Conservation (phyloP, 2,888 invertebrate genomes). For the Andrena hattorfiana region DNA sequence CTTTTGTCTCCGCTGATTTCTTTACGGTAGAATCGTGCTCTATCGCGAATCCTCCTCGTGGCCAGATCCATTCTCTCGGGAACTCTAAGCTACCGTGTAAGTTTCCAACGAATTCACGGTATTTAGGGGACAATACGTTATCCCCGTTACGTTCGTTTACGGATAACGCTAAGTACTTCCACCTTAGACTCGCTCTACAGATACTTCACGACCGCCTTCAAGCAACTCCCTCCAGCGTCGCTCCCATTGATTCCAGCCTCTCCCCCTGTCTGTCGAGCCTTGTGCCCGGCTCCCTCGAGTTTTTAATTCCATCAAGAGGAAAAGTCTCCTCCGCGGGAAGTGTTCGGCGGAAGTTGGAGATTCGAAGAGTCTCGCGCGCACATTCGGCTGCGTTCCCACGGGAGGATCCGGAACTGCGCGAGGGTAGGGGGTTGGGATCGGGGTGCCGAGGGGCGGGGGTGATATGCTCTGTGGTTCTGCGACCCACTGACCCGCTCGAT, state of each 20-base stretch:
- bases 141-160: too few species aligned
- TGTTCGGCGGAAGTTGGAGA: slow-evolving; percentile 42
- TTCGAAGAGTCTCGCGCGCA: slow-evolving; percentile 48
- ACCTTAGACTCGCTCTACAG: too few species aligned
- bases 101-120: not conserved
- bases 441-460: slow-evolving; percentile 54
- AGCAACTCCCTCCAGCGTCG: too few species aligned
- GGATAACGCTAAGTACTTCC: too few species aligned
- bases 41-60: slow-evolving; percentile 31
- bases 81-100: not conserved
- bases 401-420: slow-evolving; percentile 83
- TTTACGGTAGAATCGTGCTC: slow-evolving; percentile 34
- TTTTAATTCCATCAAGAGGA: slow-evolving; percentile 38
- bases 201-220: too few species aligned
- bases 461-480: slow-evolving; percentile 86
- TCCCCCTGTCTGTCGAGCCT: not conserved
- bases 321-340: slow-evolving; percentile 15
- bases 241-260: not conserved
- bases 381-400: slow-evolving; percentile 69
- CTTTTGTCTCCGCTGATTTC: slow-evolving; percentile 33
- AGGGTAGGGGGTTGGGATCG: slow-evolving; percentile 78
- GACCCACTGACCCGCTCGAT: slow-evolving; percentile 89
- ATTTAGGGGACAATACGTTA: not conserved
- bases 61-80: slow-evolving; percentile 17
- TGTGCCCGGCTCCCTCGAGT: slow-evolving; percentile 12